Base-by-base conservation (phyloP, 2,888 invertebrate genomes). In the Conistra vaccinii region DNA sequence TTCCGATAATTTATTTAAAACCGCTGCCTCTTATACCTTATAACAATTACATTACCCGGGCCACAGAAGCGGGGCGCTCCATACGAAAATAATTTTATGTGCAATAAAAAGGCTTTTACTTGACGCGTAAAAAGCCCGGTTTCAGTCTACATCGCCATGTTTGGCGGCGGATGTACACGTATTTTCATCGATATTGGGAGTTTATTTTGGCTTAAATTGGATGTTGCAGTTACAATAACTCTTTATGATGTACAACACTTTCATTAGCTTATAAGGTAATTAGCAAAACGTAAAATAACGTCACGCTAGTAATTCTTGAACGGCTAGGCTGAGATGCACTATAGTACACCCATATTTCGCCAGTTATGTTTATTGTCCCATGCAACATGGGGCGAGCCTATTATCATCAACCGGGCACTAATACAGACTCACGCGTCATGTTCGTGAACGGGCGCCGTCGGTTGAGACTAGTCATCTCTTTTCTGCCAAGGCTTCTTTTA, bases 41-140 rank as follows among this genome's bases (percentile, higher is more conserved):
- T 6, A 57, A 61, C 79, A 79, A 66, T 76, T 67, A 85, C 82
- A 86, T 84, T 84, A 85, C 84, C 86, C 84, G 87, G 81, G 73
- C 84, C 84, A 85, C 88, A 89, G 89, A 88, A 86, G 83, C 85
- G 81, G 78, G 84, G 86, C 81, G 88, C 87, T 87, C 87, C 87
- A 89, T 90, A 93, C 93, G 85, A 93, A 94, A 93, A 94, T 94
- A 94, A 93, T 93, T 94, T 94, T 92, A 94, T 93, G 93, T 90
- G 91, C 88, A 89, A 92, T 94, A 94, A 94, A 94, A 94, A 91
- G 88, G 91, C 93, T 93, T 93, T 94, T 93, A 93, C 92, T 92
- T 81, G 82, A 78, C 86, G 83, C 92, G 88, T 90, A 91, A 91
- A 92, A 91, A 89, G 61, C 80, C 80, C 80, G 62, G 70, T 81